These are phyloP conservation scores for Temnopleurus reevesii DNA, from an alignment of 53 echinoderm and acorn worm genomes.

Conservation along the genomic window DNA sequence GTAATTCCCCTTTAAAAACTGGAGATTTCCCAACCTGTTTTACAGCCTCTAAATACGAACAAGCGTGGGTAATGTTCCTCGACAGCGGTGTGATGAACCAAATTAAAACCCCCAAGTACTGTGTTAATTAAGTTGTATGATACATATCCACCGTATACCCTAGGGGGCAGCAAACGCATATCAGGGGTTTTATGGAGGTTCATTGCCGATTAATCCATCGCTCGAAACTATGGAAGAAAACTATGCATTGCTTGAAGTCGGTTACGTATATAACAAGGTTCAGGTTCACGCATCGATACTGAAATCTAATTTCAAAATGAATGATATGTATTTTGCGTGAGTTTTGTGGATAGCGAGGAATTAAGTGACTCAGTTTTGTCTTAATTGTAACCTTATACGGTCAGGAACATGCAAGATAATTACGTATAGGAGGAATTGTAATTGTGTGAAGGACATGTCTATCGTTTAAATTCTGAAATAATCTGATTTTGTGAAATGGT, in stretches of 20 bases:
- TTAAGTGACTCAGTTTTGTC: background rate
- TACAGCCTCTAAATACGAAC: background rate
- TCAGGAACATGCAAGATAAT: background rate
- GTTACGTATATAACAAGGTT: background rate
- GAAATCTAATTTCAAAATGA: conserved; percentile 21
- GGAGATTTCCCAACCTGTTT: background rate
- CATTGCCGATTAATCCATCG: conserved; percentile 3
- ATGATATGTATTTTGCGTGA: background rate
- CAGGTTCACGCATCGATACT: background rate
- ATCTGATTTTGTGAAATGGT: too few relatives aligned
- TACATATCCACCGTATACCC: background rate
- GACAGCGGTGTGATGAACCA: background rate
- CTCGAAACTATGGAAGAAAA: background rate
- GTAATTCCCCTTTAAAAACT: background rate
- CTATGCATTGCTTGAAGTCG: background rate
- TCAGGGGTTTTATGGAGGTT: conserved; percentile 24
- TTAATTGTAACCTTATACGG: background rate
- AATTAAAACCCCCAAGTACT: conserved; percentile 19
- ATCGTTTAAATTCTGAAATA: too few relatives aligned
- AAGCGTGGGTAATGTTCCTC: background rate
- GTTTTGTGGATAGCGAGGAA: background rate
- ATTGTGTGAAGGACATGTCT: background rate
- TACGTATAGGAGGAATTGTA: background rate
- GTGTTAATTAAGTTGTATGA: conserved; percentile 48
- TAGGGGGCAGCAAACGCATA: conserved; percentile 29